A percentile compares a stretch with the other conserved stretches of the same genome.
Conservation (phyloP, 2,888 invertebrate genomes). For the Hydrotaea diabolus region DNA sequence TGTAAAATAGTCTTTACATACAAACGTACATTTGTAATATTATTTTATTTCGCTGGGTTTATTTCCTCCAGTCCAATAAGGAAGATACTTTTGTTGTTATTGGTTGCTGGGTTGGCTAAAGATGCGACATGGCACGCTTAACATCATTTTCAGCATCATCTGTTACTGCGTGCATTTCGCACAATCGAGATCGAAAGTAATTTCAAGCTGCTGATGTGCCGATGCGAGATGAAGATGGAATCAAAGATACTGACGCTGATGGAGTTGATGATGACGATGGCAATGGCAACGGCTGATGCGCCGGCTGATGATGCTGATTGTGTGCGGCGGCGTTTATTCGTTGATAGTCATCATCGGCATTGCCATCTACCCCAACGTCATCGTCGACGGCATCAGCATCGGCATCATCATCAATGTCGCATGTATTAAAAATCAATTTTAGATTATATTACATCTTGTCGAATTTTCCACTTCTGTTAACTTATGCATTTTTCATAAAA, state of each 20-base stretch:
- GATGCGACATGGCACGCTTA: conserved; percentile 63
- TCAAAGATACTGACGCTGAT: conserved; percentile 42
- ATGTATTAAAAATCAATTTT: conserved; percentile 65
- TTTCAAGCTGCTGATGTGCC: conserved; percentile 32
- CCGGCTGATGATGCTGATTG: conserved; percentile 22
- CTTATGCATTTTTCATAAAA: conserved; percentile 55
- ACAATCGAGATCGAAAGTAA: conserved; percentile 63
- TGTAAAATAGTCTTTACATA: background rate
- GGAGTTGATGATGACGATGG: conserved; percentile 27
- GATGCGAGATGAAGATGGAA: conserved; percentile 23
- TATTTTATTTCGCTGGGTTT: conserved; percentile 9
- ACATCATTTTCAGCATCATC: conserved; percentile 41
- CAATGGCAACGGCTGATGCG: conserved; percentile 37
- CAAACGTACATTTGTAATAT: background rate
- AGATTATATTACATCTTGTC: conserved; percentile 65
- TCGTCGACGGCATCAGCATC: conserved; percentile 26
- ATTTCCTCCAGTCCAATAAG: conserved; percentile 18
- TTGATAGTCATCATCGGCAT: conserved; percentile 49
- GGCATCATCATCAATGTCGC: conserved; percentile 63
- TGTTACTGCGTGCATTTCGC: conserved; percentile 11
- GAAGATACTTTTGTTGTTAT: conserved; percentile 45
- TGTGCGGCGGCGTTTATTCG: conserved; percentile 37
- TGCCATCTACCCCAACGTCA: too few species aligned
- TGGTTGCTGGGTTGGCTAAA: conserved; percentile 23
- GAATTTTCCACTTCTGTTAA: conserved; percentile 67